These are phyloP conservation scores for Hippocampus mohnikei DNA, from an alignment of 2,113 vertebrate species.

Conservation along the genomic window DNA sequence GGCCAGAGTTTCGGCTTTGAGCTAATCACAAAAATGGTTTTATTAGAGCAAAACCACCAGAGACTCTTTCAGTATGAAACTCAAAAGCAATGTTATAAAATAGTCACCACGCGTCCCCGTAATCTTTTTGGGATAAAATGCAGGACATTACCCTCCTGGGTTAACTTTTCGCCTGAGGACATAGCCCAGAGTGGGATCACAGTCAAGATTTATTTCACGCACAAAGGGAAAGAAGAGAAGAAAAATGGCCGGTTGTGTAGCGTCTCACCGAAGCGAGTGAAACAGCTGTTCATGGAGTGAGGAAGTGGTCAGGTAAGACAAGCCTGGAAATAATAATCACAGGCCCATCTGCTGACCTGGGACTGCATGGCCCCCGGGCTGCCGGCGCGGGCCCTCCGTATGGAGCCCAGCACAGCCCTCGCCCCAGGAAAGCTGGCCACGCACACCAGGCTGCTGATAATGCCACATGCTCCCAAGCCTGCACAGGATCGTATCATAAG, in stretches of 20 bases:
- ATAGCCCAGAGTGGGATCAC: constrained; percentile 86
- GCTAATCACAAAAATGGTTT: no score
- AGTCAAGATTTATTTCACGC: constrained; percentile 92
- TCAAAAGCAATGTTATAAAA: no score
- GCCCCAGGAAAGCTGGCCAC: constrained; percentile 75
- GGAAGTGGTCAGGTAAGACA: constrained; percentile 90
- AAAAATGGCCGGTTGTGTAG: constrained; percentile 83
- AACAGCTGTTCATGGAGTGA: constrained; percentile 95
- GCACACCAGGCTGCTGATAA: constrained; percentile 76
- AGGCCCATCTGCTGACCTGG: constrained; percentile 96
- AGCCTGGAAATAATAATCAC: constrained; percentile 90
- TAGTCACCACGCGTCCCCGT: constrained; percentile 26
- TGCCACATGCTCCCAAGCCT: constrained; percentile 70
- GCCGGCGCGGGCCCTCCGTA: constrained; percentile 83
- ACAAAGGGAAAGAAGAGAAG: constrained; percentile 87
- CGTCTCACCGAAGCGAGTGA: constrained; percentile 87
- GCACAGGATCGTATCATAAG: constrained; percentile 34
- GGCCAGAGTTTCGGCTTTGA: no score
- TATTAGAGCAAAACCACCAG: no score
- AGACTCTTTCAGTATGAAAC: no score
- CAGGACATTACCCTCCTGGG: constrained; percentile 62
- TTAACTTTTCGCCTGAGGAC: constrained; percentile 83
- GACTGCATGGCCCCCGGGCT: constrained; percentile 84
- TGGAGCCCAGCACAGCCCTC: constrained; percentile 77
- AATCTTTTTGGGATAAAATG: constrained; percentile 36